Conservation (phyloP, 2,888 invertebrate genomes). For the Cheilosia variabilis region DNA sequence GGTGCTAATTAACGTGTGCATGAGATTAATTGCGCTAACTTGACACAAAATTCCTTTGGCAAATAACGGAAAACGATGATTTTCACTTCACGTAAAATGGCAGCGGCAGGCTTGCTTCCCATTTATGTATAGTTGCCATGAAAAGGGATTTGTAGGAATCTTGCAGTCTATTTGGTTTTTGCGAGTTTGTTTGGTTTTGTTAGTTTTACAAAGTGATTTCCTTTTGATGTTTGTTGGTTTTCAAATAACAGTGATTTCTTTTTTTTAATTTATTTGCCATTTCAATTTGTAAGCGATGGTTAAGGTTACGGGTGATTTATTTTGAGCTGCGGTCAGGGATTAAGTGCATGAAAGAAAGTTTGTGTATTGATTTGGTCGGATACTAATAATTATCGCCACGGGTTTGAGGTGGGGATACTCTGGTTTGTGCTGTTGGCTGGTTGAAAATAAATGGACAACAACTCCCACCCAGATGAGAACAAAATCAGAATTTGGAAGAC, state of each 20-base stretch:
- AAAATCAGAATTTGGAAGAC: too few species aligned
- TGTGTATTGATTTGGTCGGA: too few species aligned
- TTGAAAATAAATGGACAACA: too few species aligned
- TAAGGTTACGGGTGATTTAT: not conserved
- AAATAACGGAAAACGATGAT: constrained; percentile 72
- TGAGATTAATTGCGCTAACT: constrained; percentile 76
- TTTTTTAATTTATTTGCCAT: not conserved
- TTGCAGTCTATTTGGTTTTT: constrained; percentile 32
- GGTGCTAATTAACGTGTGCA: constrained; percentile 83
- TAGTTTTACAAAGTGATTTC: constrained; percentile 28
- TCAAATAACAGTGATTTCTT: not conserved
- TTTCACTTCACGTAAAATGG: constrained; percentile 64
- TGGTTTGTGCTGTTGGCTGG: too few species aligned
- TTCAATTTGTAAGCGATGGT: not conserved
- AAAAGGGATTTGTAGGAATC: constrained; percentile 17
- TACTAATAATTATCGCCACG: too few species aligned
- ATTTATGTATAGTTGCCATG: not conserved
- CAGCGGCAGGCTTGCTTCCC: constrained; percentile 16
- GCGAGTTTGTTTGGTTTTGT: constrained; percentile 31
- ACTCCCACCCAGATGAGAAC: too few species aligned
- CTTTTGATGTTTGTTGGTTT: not conserved
- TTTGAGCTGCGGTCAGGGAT: too few species aligned
- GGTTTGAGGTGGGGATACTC: too few species aligned
- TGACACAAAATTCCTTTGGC: constrained; percentile 73
- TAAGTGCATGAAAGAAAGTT: not conserved